Evolutionary conservation across 2,797 vertebrate genomes (phyloP).

Genomic region (Chelon labrosus): DNA sequence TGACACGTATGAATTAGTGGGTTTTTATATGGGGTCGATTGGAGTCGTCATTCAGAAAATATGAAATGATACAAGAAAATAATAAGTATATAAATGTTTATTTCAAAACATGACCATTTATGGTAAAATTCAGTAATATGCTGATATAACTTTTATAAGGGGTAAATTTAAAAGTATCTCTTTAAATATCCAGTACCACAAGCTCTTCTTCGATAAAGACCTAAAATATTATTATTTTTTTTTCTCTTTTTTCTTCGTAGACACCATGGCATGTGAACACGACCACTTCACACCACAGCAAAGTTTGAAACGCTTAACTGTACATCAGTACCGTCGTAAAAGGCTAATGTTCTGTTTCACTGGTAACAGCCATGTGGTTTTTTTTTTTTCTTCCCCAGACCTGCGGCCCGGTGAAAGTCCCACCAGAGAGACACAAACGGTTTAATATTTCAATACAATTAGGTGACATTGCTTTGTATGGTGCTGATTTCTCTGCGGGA

Average conservation of each 20-base stretch:
- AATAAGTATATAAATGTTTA: conserved; percentile 83
- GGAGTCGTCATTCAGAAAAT: conserved; percentile 4
- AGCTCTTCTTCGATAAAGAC: conserved; percentile 66
- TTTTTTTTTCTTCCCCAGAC: conserved; percentile 3
- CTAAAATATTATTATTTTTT: conserved; percentile 60
- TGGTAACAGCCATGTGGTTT: background rate
- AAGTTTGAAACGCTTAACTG: conserved; percentile 70
- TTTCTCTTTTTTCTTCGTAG: conserved; percentile 45
- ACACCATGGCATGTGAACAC: conserved; percentile 80
- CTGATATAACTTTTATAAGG: conserved; percentile 73
- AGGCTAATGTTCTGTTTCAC: conserved; percentile 13
- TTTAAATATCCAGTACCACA: conserved; percentile 77
- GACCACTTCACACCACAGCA: conserved; percentile 79
- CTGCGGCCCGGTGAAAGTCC: conserved; percentile 3
- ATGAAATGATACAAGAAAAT: conserved; percentile 45
- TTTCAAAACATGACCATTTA: conserved; percentile 83
- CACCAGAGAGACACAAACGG: conserved; percentile 32
- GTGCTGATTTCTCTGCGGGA: conserved; percentile 3
- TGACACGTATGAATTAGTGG: no score
- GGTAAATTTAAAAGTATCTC: conserved; percentile 74
- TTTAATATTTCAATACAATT: conserved; percentile 25
- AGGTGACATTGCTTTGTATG: conserved; percentile 24
- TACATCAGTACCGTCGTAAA: conserved; percentile 52
- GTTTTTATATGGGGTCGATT: no score
- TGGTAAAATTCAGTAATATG: conserved; percentile 80